Evolutionary conservation across 2,888 invertebrate species (phyloP), one percentile per base, ranked within the genome.

Genomic region (Machimus atricapillus): DNA sequence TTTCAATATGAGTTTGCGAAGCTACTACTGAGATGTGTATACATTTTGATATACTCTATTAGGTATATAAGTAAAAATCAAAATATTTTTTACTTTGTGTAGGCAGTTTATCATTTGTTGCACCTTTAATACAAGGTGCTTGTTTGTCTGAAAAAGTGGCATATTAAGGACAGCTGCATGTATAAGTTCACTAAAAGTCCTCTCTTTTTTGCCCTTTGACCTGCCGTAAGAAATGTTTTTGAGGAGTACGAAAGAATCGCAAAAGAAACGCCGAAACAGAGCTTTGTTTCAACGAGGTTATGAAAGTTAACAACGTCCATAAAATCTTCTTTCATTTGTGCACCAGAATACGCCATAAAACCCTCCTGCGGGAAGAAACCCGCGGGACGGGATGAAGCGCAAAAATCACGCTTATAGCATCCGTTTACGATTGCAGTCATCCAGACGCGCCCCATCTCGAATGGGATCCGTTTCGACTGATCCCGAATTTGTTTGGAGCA

Each of bases 301-400:
- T 83, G 82, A 83, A 83, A 83, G 27, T 83, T 83, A 83, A 83
- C 66, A 83, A 66, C 85, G 23, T 46, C 19, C 85, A 85, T 85
- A 85, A 85, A 85, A 85, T 31, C 9, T 66, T 31, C 31, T 34
- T 82, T 82, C 82, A 82, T 46, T 74, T 43, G 14, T 16, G 46
- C 37, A 46, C 74, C 27, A 74, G 12, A 46, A n/a, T 9, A 2
- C 46, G 85, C 31, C 16, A 16, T 74, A 85, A 85, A 74, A 73
- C 8, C 46, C 46, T 23, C 85, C 43, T 27, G n/a, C 85, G 16
- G 16, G 16, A 73, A 85, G 58, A 46, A 43, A 31, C 4, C 37
- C 14, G 1, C 31, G 43, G 78, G 8, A 23, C 79, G 46, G 46
- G 66, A 66, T 12, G 2, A 66, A 66, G 37, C 14, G 19, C n/a